A percentile compares a stretch with the other conserved stretches of the same genome.
Evolutionary conservation across 2,113 vertebrate species (phyloP).

Genomic region (Corynorhinus townsendii): DNA sequence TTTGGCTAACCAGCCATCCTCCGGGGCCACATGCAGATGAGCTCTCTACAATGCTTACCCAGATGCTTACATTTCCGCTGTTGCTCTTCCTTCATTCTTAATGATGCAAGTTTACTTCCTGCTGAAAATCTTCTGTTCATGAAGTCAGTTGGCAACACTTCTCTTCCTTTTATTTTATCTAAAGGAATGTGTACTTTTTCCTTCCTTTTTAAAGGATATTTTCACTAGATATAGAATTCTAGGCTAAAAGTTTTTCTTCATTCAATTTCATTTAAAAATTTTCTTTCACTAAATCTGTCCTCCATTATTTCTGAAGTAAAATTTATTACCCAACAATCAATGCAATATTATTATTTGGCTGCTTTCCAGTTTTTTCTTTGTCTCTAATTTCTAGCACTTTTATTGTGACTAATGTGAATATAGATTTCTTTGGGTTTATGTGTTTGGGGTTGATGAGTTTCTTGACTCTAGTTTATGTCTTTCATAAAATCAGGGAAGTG

Average conservation of each 20-base stretch:
- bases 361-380: neutral
- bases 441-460: neutral
- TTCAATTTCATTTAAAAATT: neutral
- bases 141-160: neutral
- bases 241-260: neutral
- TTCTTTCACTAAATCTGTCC: neutral
- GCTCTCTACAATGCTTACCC: too few species aligned
- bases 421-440: neutral
- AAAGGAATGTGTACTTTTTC: neutral
- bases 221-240: neutral
- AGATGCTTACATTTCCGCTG: neutral
- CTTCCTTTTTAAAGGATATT: neutral
- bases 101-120: neutral
- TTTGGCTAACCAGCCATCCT: too few species aligned
- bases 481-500: neutral
- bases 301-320: neutral
- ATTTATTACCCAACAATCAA: neutral
- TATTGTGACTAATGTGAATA: neutral
- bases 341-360: neutral
- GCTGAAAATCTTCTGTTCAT: neutral
- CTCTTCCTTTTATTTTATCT: neutral
- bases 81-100: neutral
- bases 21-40: neutral
- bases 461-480: neutral
- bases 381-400: neutral